These are phyloP conservation scores for Ditylenchus dipsaci DNA, from an alignment of 1,140 invertebrate genomes.

Conservation along the genomic window DNA sequence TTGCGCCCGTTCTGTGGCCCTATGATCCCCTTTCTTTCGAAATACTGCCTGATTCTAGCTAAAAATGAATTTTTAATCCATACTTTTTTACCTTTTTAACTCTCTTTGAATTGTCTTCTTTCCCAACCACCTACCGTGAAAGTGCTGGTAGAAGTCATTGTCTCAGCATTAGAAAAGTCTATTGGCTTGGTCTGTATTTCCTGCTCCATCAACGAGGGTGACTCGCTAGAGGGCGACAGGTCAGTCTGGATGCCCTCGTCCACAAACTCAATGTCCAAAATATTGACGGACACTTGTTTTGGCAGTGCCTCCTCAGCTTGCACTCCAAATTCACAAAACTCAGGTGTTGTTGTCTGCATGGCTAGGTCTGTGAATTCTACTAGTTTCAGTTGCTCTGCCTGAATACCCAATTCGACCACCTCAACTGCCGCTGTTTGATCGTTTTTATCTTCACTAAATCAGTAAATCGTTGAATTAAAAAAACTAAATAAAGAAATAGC, in stretches of 20 bases:
- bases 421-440: constrained; percentile 44
- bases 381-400: constrained; percentile 28
- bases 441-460: constrained; percentile 50
- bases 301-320: background rate
- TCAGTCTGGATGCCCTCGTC: constrained; percentile 40
- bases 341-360: no score
- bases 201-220: constrained; percentile 6
- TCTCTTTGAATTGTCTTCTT: no score
- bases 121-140: background rate
- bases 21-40: no score
- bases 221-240: background rate
- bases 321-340: no score
- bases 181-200: constrained; percentile 26
- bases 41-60: no score
- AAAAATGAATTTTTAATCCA: no score
- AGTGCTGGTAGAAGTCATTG: constrained; percentile 27
- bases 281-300: background rate
- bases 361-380: constrained; percentile 5
- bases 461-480: background rate
- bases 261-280: constrained; percentile 3
- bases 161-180: constrained; percentile 32
- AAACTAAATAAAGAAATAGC: no score
- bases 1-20: no score
- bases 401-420: constrained; percentile 28
- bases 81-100: no score